phyloP scores from a whole-genome alignment of 2,888 invertebrate genomes.

The Ferrisia virgata region DNA sequence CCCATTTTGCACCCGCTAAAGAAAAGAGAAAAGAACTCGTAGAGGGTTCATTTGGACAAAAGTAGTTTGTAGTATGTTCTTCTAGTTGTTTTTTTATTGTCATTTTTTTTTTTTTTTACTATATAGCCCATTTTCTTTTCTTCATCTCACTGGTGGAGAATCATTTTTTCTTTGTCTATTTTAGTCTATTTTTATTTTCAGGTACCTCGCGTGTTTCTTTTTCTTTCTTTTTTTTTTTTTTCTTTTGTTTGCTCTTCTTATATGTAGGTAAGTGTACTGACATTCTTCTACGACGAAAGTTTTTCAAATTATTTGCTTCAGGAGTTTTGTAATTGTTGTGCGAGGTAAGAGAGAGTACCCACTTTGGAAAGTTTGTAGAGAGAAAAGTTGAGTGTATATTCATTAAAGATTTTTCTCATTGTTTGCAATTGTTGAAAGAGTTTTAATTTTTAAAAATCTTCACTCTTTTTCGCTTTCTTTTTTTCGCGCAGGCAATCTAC shows the following conservation, averaged over 20 bases:
- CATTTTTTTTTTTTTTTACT: not conserved
- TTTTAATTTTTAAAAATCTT: not conserved
- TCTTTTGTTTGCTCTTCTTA: not conserved
- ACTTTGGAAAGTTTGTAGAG: not conserved
- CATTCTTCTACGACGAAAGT: constrained; percentile 1
- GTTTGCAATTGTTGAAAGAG: not conserved
- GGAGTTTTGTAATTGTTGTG: constrained; percentile 25
- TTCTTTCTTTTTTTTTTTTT: too few species aligned
- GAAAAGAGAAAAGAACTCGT: not conserved
- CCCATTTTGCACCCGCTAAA: not conserved
- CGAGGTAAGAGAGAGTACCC: constrained; percentile 12
- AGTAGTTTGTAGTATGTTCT: not conserved
- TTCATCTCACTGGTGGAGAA: not conserved
- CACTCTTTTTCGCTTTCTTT: not conserved
- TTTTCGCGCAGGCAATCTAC: too few species aligned
- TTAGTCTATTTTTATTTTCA: not conserved
- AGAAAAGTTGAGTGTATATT: not conserved
- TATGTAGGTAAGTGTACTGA: not conserved
- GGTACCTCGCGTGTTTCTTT: not conserved
- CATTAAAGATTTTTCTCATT: not conserved
- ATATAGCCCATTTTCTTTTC: not conserved
- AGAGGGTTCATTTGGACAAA: not conserved
- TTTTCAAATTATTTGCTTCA: not conserved
- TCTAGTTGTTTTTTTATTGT: not conserved
- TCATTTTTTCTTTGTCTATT: not conserved